phyloP scores from a whole-genome alignment of 2,113 vertebrate genomes.

The Podarcis cretensis region DNA sequence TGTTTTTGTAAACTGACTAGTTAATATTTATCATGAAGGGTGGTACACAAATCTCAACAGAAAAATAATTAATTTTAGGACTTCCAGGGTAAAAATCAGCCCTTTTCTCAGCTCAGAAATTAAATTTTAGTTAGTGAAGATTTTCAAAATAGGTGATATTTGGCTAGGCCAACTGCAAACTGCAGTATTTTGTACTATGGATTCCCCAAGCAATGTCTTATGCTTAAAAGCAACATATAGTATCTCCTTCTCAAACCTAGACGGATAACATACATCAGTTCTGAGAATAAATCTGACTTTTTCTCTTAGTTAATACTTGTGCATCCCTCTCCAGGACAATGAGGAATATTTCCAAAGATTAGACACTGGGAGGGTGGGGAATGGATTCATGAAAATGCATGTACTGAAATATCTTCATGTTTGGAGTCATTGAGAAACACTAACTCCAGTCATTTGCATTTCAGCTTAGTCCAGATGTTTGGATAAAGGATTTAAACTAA shows the following conservation, averaged over 20 bases:
- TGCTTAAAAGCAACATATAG: not conserved
- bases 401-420: fast-evolving
- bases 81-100: not conserved
- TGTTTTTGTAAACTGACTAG: too few relatives aligned
- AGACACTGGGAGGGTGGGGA: not conserved
- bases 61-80: not conserved
- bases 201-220: not conserved
- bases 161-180: not conserved
- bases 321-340: not conserved
- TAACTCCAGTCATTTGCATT: not conserved
- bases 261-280: not conserved
- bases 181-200: not conserved
- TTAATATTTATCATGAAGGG: too few relatives aligned
- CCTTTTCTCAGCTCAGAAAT: not conserved
- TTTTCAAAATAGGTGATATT: not conserved
- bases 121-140: not conserved
- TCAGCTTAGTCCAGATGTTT: conserved; percentile 4
- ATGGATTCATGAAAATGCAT: not conserved
- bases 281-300: not conserved
- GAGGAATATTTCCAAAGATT: not conserved
- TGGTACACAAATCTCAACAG: too few relatives aligned
- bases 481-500: not conserved
- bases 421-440: not conserved
- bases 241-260: not conserved
- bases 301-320: not conserved